Base-by-base conservation (phyloP, 2,113 vertebrate species). In the Callithrix jacchus region DNA sequence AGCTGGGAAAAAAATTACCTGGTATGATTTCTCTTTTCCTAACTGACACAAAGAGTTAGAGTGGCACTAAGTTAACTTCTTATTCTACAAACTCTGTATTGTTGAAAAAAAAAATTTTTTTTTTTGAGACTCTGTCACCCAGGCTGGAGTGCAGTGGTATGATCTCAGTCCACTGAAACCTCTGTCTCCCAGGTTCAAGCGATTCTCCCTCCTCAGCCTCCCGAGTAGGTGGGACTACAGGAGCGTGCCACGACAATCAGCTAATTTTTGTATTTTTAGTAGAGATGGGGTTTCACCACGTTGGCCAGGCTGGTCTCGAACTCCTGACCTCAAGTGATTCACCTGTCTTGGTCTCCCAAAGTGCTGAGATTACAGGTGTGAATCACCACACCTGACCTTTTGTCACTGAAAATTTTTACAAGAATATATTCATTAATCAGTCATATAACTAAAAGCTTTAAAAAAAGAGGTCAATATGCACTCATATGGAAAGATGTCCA, bases 11-110 rank as follows among this genome's bases (percentile, higher is more conserved):
- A 83, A 45, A 85, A 40, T 35, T 20, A 79, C 5, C 25, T 27
- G 64, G 40, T 18, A 47, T 23, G 32, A 35, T n/a, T 84, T 90
- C 68, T 91, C n/a, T 89, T 56, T 79, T 80, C 82, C 56, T 90
- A 21, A 71, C 8, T 82, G 37, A 90, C 49, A 42, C 45, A 85
- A 49, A 93, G 52, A 68, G 47, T 73, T 40, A 73, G 42, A 30
- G 25, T 0, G 40, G 76, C 42, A 89, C 56, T 66, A 81, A 76
- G 23, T 66, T 61, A 71, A 27, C 25, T 18, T 94, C 76, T 85
- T 76, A 82, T 9, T 45, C n/a, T 70, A 66, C 2, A 73, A 23
- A 83, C 4, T 73, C n/a, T 58, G 45, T 52, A 77, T 0, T 30
- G 35, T 37, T 49, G 56, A 17, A 30, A 70, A 70, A 70, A 68